Percentiles rank a stretch among this genome's conserved stretches.
Conservation (phyloP, 2,113 vertebrate genomes). For the Sus scrofa region T2T-Sscrofa CM000814.6:114290001-114290500, state of each 20-base stretch:
- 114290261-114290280: slow-evolving; percentile 5
- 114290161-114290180: background rate
- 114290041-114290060: background rate
- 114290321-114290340: background rate
- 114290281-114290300: background rate
- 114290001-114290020: background rate
- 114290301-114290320: background rate
- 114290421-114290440: background rate
- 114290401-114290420: background rate
- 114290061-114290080: background rate
- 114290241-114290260: background rate
- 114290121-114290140: background rate
- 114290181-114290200: background rate
- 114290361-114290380: background rate
- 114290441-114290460: background rate
- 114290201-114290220: background rate
- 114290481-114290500: background rate
- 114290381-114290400: background rate
- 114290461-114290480: background rate
- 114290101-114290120: background rate
- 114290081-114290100: background rate
- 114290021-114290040: background rate
- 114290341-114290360: background rate
- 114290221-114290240: background rate
- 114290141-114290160: background rate